Conservation (phyloP, 2,797 vertebrate species). For the Anniella stebbinsi region DNA sequence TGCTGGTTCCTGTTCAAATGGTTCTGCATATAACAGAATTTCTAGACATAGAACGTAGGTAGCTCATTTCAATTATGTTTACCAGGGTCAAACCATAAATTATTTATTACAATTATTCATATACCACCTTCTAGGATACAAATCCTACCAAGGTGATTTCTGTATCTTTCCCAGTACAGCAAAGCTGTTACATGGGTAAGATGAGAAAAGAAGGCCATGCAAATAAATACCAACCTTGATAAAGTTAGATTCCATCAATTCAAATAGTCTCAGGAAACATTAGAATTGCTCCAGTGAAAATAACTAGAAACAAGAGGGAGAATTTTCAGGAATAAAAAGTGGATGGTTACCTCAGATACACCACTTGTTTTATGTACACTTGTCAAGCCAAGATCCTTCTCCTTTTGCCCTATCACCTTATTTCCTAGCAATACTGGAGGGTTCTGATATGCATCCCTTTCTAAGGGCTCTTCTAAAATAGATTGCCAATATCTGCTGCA, state of each 20-base stretch:
- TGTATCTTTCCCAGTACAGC: not conserved
- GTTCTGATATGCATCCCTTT: not conserved
- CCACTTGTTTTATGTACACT: not conserved
- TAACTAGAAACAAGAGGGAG: constrained; percentile 44
- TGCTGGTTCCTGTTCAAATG: too few relatives aligned
- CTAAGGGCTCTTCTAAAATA: constrained; percentile 17
- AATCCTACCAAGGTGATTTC: too few relatives aligned
- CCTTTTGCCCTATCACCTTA: not conserved
- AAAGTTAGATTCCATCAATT: constrained; percentile 40
- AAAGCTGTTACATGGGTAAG: not conserved
- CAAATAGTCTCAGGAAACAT: constrained; percentile 24
- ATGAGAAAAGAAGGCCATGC: constrained; percentile 24
- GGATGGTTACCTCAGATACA: not conserved
- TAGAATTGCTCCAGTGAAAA: constrained; percentile 54
- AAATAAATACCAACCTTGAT: constrained; percentile 66
- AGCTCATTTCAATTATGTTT: too few relatives aligned
- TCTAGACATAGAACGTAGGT: too few relatives aligned
- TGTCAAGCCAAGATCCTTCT: constrained; percentile 5
- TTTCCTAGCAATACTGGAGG: constrained; percentile 18
- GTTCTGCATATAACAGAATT: too few relatives aligned
- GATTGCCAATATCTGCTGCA: not conserved
- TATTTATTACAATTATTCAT: not conserved
- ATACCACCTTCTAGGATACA: too few relatives aligned
- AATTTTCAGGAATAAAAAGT: constrained; percentile 17
- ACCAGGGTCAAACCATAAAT: too few relatives aligned